A percentile compares a stretch with the other conserved stretches of the same genome.
These are phyloP conservation scores for Scolopax bukidnonensis DNA, from an alignment of 2,797 vertebrate genomes.

Conservation along the genomic window DNA sequence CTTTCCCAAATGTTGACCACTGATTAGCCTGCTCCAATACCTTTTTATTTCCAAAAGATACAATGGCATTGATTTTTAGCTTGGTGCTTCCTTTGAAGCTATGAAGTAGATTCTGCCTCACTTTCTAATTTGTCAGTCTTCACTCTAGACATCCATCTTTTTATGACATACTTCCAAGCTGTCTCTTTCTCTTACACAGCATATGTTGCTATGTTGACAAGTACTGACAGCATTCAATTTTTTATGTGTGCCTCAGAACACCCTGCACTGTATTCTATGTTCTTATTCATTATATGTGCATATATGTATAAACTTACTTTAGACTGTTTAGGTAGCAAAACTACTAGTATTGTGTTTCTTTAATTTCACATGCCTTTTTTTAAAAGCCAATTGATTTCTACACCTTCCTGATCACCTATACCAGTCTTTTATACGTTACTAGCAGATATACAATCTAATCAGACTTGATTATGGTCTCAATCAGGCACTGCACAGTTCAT, in stretches of 20 bases:
- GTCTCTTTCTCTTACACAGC: neutral
- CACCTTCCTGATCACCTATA: neutral
- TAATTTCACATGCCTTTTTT: neutral
- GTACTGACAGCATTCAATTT: neutral
- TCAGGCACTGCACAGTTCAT: neutral
- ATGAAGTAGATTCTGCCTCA: neutral
- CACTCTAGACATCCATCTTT: neutral
- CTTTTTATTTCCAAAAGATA: neutral
- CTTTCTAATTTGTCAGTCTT: neutral
- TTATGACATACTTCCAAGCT: neutral
- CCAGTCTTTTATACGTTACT: neutral
- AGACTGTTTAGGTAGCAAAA: neutral
- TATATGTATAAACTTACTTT: neutral
- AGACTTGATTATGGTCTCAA: neutral
- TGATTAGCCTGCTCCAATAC: neutral
- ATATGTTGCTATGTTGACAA: neutral
- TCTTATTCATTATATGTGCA: neutral
- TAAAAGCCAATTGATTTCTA: neutral
- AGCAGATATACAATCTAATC: neutral
- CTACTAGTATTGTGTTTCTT: neutral
- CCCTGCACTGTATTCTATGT: neutral
- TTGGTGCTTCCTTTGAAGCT: neutral
- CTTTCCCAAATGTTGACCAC: neutral
- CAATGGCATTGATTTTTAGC: neutral
- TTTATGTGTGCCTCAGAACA: neutral